These are phyloP conservation scores for Pseudorasbora parva DNA, from an alignment of 2,113 vertebrate genomes.

Conservation along the genomic window DNA sequence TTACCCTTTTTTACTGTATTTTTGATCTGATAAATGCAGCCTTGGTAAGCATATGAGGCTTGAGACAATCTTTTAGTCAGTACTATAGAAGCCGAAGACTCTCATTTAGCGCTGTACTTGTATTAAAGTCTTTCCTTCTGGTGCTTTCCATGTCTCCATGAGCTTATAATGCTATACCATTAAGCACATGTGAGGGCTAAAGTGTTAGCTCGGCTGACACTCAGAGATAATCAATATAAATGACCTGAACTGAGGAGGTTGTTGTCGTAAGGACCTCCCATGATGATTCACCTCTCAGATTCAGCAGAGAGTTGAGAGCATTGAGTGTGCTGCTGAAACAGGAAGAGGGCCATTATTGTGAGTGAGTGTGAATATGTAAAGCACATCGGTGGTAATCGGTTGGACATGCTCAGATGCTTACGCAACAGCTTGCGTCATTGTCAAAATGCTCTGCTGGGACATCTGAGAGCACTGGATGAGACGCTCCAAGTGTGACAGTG, in stretches of 20 bases:
- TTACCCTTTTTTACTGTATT: neutral
- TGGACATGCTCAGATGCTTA: conserved; percentile 59
- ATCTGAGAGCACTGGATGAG: conserved; percentile 58
- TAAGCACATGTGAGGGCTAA: conserved; percentile 18
- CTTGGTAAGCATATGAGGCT: neutral
- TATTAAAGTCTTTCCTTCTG: neutral
- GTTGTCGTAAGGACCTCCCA: neutral
- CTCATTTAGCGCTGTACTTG: neutral
- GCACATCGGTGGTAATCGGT: conserved; percentile 45
- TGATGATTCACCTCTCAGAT: neutral
- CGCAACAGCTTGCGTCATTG: conserved; percentile 66
- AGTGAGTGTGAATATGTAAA: conserved; percentile 36
- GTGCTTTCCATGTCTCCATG: neutral
- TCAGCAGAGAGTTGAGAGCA: neutral
- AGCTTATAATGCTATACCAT: neutral
- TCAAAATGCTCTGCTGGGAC: conserved; percentile 54
- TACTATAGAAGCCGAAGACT: neutral
- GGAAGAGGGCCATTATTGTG: conserved; percentile 11
- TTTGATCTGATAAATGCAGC: neutral
- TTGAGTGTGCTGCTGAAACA: conserved; percentile 14
- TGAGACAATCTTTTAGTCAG: neutral
- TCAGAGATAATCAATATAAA: conserved; percentile 24
- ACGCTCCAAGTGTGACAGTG: conserved; percentile 24
- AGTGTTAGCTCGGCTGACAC: conserved; percentile 20
- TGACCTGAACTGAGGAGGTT: conserved; percentile 5